These are phyloP conservation scores for Julus scandinavius DNA, from an alignment of 2,888 invertebrate genomes.

Conservation along the genomic window DNA sequence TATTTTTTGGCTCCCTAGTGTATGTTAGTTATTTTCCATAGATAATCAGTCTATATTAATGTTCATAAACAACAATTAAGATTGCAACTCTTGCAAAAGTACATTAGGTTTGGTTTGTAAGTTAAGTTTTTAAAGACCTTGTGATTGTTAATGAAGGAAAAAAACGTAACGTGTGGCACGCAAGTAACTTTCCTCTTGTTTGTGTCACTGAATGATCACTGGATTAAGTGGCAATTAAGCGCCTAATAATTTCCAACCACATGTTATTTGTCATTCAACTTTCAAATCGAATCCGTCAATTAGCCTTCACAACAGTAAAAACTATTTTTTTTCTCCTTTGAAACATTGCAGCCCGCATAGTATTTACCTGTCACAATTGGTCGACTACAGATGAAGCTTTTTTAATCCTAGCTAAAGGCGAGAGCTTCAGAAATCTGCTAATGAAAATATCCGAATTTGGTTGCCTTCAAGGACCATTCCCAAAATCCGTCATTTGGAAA, in stretches of 20 bases:
- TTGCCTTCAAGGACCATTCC: background rate
- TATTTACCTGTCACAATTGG: background rate
- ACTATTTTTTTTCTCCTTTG: background rate
- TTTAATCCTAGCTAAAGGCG: background rate
- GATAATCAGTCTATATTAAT: background rate
- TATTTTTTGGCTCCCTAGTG: no score
- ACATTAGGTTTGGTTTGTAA: background rate
- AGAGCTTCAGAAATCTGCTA: background rate
- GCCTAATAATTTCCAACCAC: background rate
- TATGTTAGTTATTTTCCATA: background rate
- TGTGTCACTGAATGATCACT: background rate
- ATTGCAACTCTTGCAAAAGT: background rate
- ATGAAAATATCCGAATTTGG: background rate
- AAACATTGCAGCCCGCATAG: background rate
- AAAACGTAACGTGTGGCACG: background rate
- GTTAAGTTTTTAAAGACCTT: background rate
- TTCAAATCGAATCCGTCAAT: conserved; percentile 1
- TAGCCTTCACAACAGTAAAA: background rate
- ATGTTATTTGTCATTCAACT: background rate
- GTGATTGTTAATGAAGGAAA: background rate
- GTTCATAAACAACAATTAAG: background rate
- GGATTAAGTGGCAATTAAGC: background rate
- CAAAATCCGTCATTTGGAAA: background rate
- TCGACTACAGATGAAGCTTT: background rate
- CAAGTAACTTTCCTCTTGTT: background rate